Evolutionary conservation across 2,797 vertebrate species (phyloP).

Genomic region (Columba guinea): DNA sequence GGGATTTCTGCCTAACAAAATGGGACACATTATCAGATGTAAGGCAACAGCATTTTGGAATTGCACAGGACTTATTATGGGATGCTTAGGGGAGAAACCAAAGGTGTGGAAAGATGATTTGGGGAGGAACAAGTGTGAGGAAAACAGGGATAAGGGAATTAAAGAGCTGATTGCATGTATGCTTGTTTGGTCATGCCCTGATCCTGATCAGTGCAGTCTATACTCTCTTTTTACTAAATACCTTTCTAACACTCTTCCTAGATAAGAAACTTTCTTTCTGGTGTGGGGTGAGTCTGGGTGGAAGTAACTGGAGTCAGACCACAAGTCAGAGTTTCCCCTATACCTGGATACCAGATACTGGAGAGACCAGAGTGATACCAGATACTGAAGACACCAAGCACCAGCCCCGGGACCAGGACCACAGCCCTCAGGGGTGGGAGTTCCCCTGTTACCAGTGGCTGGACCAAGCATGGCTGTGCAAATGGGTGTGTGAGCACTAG

Average conservation of each 20-base stretch:
- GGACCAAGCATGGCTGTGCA: background rate
- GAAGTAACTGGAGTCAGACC: background rate
- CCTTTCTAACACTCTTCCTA: background rate
- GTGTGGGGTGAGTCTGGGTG: background rate
- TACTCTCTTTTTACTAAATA: background rate
- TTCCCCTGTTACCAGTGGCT: background rate
- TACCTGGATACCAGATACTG: background rate
- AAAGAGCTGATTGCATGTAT: background rate
- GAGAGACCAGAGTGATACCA: background rate
- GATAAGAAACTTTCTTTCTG: rapidly evolving
- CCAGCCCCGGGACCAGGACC: background rate
- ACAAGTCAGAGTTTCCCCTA: background rate
- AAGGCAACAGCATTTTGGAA: background rate
- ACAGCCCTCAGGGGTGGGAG: rapidly evolving
- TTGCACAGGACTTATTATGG: background rate
- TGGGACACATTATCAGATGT: background rate
- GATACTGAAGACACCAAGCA: background rate
- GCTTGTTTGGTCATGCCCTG: background rate
- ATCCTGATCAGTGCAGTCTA: background rate
- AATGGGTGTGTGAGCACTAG: background rate
- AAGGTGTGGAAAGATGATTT: background rate
- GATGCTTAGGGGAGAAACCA: background rate
- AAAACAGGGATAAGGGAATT: background rate
- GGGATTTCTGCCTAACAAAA: background rate
- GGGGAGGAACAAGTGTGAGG: background rate